Evolutionary conservation across 2,888 invertebrate species (phyloP).

Genomic region (Eupithecia subfuscata): DNA sequence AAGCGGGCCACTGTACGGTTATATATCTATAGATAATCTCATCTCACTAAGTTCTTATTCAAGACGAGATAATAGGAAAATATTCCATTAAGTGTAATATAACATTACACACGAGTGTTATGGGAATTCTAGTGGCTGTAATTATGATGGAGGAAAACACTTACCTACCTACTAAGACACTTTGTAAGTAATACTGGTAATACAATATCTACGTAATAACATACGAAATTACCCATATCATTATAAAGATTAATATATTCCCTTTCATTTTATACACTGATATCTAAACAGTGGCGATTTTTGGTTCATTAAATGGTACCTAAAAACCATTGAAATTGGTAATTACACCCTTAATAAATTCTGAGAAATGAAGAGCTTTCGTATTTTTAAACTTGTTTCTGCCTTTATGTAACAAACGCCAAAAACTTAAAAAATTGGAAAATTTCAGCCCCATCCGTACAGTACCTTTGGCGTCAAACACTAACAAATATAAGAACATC

Average conservation of each 20-base stretch:
- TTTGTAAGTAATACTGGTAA: background rate
- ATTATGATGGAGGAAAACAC: conserved; percentile 19
- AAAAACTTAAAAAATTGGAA: too few species aligned
- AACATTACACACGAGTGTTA: conserved; percentile 21
- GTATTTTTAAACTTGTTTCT: background rate
- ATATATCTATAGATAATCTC: background rate
- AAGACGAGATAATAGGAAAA: conserved; percentile 8
- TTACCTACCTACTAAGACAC: background rate
- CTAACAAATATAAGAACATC: too few species aligned
- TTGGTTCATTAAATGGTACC: too few species aligned
- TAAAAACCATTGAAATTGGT: too few species aligned
- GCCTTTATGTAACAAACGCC: background rate
- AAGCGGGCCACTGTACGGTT: background rate
- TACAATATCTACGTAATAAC: background rate
- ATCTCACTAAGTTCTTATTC: background rate
- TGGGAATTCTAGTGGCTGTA: conserved; percentile 22
- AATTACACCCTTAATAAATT: background rate
- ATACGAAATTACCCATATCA: too few species aligned
- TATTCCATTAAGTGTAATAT: conserved; percentile 27
- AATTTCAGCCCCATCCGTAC: too few species aligned
- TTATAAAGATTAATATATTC: too few species aligned
- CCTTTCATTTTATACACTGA: too few species aligned
- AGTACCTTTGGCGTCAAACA: too few species aligned
- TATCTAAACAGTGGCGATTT: too few species aligned
- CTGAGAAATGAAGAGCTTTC: background rate